These are phyloP conservation scores for Chloroclystis v-ata DNA, from an alignment of 2,888 invertebrate species.

Conservation along the genomic window DNA sequence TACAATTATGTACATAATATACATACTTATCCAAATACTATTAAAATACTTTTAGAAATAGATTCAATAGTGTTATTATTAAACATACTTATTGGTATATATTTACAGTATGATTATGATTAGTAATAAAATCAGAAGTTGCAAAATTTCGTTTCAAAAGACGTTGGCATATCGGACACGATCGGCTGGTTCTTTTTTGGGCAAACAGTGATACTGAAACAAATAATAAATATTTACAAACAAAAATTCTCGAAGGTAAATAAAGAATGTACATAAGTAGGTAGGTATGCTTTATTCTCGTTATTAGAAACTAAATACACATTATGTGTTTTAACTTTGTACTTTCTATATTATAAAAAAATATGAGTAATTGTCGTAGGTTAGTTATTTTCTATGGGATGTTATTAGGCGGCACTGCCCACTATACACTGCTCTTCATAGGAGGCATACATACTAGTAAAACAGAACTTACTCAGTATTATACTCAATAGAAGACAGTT, in stretches of 20 bases:
- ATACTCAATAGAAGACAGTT: constrained; percentile 85
- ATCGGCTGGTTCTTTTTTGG: constrained; percentile 81
- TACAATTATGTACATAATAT: constrained; percentile 19
- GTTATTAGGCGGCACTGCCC: no score
- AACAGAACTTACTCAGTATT: constrained; percentile 76
- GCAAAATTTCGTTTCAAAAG: constrained; percentile 69
- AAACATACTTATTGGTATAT: constrained; percentile 1
- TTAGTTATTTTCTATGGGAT: no score
- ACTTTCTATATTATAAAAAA: no score
- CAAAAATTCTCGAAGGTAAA: not conserved
- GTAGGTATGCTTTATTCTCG: no score
- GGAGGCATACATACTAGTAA: no score
- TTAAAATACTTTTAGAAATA: constrained; percentile 26
- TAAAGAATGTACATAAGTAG: no score
- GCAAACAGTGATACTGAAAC: constrained; percentile 83
- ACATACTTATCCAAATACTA: constrained; percentile 28
- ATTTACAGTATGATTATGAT: no score
- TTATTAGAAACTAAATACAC: no score
- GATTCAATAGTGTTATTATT: no score
- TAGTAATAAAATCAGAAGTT: constrained; percentile 32
- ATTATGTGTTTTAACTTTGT: no score
- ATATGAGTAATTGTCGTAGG: no score
- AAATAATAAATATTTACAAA: not conserved
- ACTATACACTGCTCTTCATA: no score
- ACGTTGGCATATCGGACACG: constrained; percentile 79